Percentiles rank a stretch among this genome's conserved stretches.
These are phyloP conservation scores for Physeter macrocephalus DNA, from an alignment of 2,113 vertebrate species.

Conservation along the genomic window DNA sequence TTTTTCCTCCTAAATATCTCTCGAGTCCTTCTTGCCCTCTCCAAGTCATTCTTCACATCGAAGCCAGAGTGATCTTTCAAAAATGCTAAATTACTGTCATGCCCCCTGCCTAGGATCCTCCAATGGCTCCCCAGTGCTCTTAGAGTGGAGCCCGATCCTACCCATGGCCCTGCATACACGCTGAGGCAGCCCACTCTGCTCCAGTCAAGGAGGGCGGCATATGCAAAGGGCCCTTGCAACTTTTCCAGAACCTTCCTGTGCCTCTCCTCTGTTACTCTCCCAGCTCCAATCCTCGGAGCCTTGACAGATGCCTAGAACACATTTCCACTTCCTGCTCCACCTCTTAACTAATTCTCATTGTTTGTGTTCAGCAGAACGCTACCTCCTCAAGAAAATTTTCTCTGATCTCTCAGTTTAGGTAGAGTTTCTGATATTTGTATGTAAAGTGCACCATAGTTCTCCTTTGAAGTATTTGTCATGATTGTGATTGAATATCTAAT, in stretches of 20 bases:
- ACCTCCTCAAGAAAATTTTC: background rate
- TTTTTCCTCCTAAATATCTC: background rate
- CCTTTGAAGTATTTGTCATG: background rate
- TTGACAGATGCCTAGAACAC: background rate
- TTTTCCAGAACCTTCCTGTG: background rate
- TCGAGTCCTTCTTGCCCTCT: background rate
- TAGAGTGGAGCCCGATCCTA: background rate
- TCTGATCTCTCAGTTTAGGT: background rate
- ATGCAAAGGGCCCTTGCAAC: background rate
- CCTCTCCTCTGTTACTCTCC: background rate
- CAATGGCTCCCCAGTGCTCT: background rate
- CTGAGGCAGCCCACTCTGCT: background rate
- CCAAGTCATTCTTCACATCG: background rate
- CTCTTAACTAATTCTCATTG: background rate
- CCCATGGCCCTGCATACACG: accelerated
- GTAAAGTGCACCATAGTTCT: background rate
- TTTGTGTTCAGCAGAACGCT: background rate
- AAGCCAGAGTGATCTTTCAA: background rate
- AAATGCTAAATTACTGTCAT: background rate
- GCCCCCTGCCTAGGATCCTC: too few species aligned
- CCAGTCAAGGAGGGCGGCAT: too few species aligned
- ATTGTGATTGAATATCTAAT: background rate
- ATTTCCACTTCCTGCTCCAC: background rate
- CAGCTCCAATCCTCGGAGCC: background rate
- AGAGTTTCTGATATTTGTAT: background rate